Base-by-base conservation (phyloP, 2,888 invertebrate genomes). In the Dinocampus coccinellae region DNA sequence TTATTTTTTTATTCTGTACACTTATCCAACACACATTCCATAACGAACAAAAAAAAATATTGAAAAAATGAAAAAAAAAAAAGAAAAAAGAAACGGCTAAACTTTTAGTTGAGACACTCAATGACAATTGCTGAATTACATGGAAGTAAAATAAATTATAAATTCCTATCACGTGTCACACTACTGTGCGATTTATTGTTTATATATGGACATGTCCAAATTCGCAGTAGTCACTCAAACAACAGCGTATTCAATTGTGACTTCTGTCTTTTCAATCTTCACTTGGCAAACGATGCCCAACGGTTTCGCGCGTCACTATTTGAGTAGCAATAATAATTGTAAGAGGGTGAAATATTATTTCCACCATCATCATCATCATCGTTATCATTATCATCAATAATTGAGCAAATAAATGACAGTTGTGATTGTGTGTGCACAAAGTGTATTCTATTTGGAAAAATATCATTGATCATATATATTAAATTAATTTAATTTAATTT, bases 121-220 rank as follows among this genome's bases (percentile, higher is more conserved):
- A 24, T 42, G 22, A 42, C 24, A 42, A 39, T 52, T 22, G 24
- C 3, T 62, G 62, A 26, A 13, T 26, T 22, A 9, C 7, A n/a
- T 20, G 2, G 20, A 47, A 7, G 0, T 16, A 16, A 16, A 24
- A 7, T 10, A 26, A 29, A 26, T 66, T 66, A 26, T 16, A 36
- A 22, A 72, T 72, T 72, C 72, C 24, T 62, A 16, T 57, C 67
- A 57, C 63, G 61, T 55, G 62, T 53, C 42, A 70, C 70, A 57
- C 3, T 7, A 29, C 29, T 29, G 29, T 7, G 29, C 61, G 52
- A 65, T 72, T 39, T 63, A 72, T 72, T 53, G 81, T 86, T n/a
- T 47, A n/a, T 47, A n/a, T 84, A 84, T 84, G 82, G 82, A 70
- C 84, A 82, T 81, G 82, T 75, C 82, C 82, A 82, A 84, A 85